Evolutionary conservation across 2,797 vertebrate genomes (phyloP), one percentile per base, ranked within the genome.

Genomic region (Diplodus sargus): DNA sequence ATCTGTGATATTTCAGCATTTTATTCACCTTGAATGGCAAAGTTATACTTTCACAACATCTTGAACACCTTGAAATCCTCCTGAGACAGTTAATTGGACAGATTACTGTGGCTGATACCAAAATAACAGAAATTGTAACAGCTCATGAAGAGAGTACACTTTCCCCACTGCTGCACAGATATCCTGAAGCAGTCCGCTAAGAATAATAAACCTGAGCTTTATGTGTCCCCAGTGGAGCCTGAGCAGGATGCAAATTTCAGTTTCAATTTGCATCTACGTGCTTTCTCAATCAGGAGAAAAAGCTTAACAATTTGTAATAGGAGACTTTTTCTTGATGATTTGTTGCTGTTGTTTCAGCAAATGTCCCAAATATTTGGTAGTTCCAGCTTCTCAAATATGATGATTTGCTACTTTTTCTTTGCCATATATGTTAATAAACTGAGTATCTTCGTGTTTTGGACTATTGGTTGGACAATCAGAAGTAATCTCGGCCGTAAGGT

Each of bases 61-160:
- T 87, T 81, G 65, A 79, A 13, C 86, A 85, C 80, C 83, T 91
- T 90, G 86, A 81, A 89, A 80, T 30, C 59, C 70, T 76, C 68
- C 72, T 18, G 59, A 49, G 52, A 22, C 69, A 64, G 45, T 57
- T 80, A 64, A 75, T 61, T 70, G 54, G 48, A 76, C 76, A 17
- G 22, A 59, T 73, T 79, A 59, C 58, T 57, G 52, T 12, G 45
- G 78, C 47, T 17, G 51, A 74, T 18, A 49, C 23, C 53, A 67
- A 20, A 68, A 39, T 17, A 64, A 61, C 11, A 79, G 58, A 83
- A 85, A 74, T 3, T 48, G 56, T 49, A 64, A 81, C 72, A 80
- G 65, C 72, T 87, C 68, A 81, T 87, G 77, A 82, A 59, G 52
- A 49, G 61, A 68, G 78, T 43, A 34, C 47, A 54, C 74, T 58